These are phyloP conservation scores for Paracentrotus lividus DNA, from an alignment of 53 echinoderm and acorn worm genomes.

Conservation along the genomic window DNA sequence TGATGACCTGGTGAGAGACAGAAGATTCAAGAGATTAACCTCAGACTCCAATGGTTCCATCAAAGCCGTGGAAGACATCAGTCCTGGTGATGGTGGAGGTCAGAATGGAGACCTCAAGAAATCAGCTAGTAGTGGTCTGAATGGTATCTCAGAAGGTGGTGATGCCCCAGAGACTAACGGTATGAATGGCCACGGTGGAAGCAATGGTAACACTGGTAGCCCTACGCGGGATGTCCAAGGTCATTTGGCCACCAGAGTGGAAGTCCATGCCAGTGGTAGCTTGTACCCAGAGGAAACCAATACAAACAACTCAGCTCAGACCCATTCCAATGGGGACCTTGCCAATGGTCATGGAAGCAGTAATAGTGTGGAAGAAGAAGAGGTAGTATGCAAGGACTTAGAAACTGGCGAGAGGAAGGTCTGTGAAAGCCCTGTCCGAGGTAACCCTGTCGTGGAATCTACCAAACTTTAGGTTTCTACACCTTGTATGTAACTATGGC, in stretches of 20 bases:
- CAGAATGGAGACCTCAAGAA: conserved; percentile 54
- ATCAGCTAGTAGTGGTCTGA: conserved; percentile 39
- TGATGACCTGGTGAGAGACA: conserved; percentile 73
- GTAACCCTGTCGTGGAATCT: conserved; percentile 17
- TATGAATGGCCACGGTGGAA: neutral
- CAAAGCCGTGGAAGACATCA: neutral
- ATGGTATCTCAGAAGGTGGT: conserved; percentile 48
- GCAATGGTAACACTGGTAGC: neutral
- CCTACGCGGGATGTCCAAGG: neutral
- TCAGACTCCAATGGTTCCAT: conserved; percentile 62
- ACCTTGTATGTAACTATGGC: conserved; percentile 13
- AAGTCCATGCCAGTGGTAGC: conserved; percentile 51
- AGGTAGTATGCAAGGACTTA: conserved; percentile 29
- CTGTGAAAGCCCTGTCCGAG: conserved; percentile 2
- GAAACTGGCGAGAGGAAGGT: conserved; percentile 57
- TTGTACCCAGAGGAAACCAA: neutral
- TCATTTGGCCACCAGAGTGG: conserved; percentile 1
- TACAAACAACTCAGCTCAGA: conserved; percentile 57
- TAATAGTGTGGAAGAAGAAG: conserved; percentile 2
- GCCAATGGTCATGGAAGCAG: neutral
- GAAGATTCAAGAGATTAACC: conserved; percentile 71
- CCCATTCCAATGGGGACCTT: conserved; percentile 46
- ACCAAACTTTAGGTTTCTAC: conserved; percentile 37
- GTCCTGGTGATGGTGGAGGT: neutral
- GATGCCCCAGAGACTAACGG: conserved; percentile 21